Evolutionary conservation across 1,140 invertebrate genomes (phyloP), one percentile per base, ranked within the genome.

Genomic region (Caenorhabditis inopinata): DNA sequence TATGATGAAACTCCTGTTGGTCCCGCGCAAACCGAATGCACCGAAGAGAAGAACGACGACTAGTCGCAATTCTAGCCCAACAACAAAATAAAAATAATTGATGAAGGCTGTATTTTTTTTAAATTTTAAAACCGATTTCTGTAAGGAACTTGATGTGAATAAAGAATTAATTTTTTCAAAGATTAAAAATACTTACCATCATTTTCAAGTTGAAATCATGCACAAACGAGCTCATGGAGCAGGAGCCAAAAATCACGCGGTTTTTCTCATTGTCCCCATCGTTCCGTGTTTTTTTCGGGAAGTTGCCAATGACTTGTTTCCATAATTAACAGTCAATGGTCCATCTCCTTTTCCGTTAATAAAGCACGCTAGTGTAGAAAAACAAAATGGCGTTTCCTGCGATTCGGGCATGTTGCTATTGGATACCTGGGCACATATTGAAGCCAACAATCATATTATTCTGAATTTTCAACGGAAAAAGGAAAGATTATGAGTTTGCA

Each of bases 1-100:
- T 82, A 82, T 62, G 81, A 82, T 48, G 81, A 78, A 21, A 82
- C 76, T 21, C 81, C 81, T 12, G 81, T 82, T 9, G 81, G 81
- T 12, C 81, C 81, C 9, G 81, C 79, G 2, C 79, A 73, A 74
- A 76, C 79, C 11, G 79, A 75, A 51, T 23, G 45, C 35, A 18
- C 58, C 2, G 62, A 68, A 53, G 51, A 35, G 32, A 46, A 58
- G 42, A 51, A 58, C 35, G 35, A 58, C 21, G 75, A 42, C 27
- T 75, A 49, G 38, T 7, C 9, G 42, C 42, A 42, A 47, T 68
- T 29, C 32, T 29, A 53, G 5, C 7, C 23, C 49, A 51, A 25
- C 27, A 27, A 51, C 23, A 58, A 32, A 51, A 0, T 25, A 16
- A 51, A 51, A 25, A 16, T 16, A 29, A n/a, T 16, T 21, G 51